Evolutionary conservation across 2,888 invertebrate genomes (phyloP).

Genomic region (Tricholauxania praeusta): DNA sequence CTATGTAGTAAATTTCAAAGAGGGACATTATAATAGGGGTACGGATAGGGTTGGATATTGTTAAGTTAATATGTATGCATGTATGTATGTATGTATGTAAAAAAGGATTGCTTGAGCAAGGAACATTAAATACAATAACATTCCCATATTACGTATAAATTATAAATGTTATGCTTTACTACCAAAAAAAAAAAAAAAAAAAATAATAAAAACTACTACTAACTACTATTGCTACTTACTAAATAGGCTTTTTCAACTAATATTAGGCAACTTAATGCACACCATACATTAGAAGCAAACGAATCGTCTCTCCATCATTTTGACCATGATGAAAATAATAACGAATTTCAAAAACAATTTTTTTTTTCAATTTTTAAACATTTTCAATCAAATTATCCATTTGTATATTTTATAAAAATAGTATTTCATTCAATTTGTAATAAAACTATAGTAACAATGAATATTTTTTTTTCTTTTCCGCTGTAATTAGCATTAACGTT

Average conservation of each 20-base stretch:
- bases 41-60: no score
- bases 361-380: slow-evolving; percentile 19
- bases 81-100: background rate
- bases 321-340: no score
- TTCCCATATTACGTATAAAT: slow-evolving; percentile 18
- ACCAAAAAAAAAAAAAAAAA: background rate
- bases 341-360: slow-evolving; percentile 8
- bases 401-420: slow-evolving; percentile 8
- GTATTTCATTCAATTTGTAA: background rate
- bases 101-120: slow-evolving; percentile 14
- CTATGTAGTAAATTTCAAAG: background rate
- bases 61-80: no score
- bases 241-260: slow-evolving; percentile 4
- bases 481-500: slow-evolving; percentile 9
- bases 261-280: background rate
- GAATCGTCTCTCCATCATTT: no score
- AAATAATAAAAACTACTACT: background rate
- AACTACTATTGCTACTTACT: background rate
- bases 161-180: slow-evolving; percentile 5
- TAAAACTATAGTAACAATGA: slow-evolving; percentile 30
- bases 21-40: no score
- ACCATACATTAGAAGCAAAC: no score
- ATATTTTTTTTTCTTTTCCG: slow-evolving; percentile 13
- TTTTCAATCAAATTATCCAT: slow-evolving; percentile 8
- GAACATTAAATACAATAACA: slow-evolving; percentile 20